Evolutionary conservation across 2,888 invertebrate genomes (phyloP).

Genomic region (Rhaphigaster nebulosa): DNA sequence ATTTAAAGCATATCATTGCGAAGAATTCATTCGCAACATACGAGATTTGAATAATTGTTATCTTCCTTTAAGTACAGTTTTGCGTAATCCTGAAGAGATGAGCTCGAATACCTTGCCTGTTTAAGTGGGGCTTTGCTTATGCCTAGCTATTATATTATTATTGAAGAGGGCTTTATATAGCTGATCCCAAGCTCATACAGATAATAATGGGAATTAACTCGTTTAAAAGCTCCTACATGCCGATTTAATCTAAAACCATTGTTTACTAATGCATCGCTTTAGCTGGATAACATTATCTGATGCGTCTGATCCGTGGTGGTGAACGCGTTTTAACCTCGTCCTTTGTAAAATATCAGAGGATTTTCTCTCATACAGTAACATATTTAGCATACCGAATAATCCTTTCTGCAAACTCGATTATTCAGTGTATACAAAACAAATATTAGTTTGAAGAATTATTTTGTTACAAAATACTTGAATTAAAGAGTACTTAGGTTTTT

Average conservation of each 20-base stretch:
- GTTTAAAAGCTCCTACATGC: constrained; percentile 8
- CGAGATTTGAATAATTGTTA: neutral
- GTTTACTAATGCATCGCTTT: neutral
- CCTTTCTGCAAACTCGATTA: too few species aligned
- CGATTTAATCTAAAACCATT: constrained; percentile 24
- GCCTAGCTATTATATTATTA: neutral
- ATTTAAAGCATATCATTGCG: neutral
- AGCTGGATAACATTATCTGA: neutral
- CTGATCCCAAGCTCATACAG: neutral
- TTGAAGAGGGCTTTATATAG: neutral
- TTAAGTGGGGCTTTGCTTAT: neutral
- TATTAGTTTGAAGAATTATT: neutral
- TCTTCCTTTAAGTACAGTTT: neutral
- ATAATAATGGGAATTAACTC: constrained; percentile 14
- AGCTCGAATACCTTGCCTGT: neutral
- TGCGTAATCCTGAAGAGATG: neutral
- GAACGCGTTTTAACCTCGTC: neutral
- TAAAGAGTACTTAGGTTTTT: too few species aligned
- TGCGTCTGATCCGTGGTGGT: neutral
- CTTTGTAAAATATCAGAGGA: neutral
- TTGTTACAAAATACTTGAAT: too few species aligned
- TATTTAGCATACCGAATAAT: too few species aligned
- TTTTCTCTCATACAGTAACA: too few species aligned
- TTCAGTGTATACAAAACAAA: neutral
- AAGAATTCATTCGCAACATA: neutral